Evolutionary conservation across 2,113 vertebrate genomes (phyloP), one percentile per base, ranked within the genome.

Genomic region (Jaculus jaculus): DNA sequence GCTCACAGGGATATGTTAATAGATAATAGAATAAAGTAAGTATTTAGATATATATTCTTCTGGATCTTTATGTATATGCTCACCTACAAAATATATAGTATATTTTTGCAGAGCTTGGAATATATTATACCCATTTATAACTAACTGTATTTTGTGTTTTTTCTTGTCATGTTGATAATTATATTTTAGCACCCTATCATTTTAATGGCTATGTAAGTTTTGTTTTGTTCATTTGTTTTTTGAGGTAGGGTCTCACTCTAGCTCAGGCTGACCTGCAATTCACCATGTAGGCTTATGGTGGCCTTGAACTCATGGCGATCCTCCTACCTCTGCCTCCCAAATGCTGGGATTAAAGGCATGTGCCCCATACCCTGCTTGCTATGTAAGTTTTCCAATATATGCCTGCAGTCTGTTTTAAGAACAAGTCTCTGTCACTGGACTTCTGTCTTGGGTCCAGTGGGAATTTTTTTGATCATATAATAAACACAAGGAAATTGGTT

Each of bases 191-290:
- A 63, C 61, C 8, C 21, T 63, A 23, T 24, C 6, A 71, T 54
- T 90, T 91, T 90, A 90, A 77, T 58, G 78, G 28, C 17, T 80
- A 3, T 73, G 28, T 85, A 63, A 74, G 47, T 81, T 95, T 94
- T 69, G n/a, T n/a, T n/a, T n/a, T n/a, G n/a, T n/a, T n/a, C n/a
- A n/a, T n/a, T n/a, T n/a, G n/a, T n/a, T n/a, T n/a, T n/a, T n/a
- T n/a, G n/a, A n/a, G n/a, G n/a, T n/a, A n/a, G n/a, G n/a, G n/a
- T n/a, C n/a, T n/a, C n/a, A n/a, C n/a, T n/a, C n/a, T n/a, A n/a
- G n/a, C n/a, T n/a, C n/a, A n/a, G n/a, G n/a, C n/a, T n/a, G n/a
- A n/a, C n/a, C n/a, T n/a, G n/a, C n/a, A n/a, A n/a, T n/a, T n/a
- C n/a, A n/a, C n/a, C n/a, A n/a, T n/a, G n/a, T n/a, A n/a, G n/a